phyloP scores from a whole-genome alignment of 1,140 invertebrate genomes.

The Hyphantria cunea region DNA sequence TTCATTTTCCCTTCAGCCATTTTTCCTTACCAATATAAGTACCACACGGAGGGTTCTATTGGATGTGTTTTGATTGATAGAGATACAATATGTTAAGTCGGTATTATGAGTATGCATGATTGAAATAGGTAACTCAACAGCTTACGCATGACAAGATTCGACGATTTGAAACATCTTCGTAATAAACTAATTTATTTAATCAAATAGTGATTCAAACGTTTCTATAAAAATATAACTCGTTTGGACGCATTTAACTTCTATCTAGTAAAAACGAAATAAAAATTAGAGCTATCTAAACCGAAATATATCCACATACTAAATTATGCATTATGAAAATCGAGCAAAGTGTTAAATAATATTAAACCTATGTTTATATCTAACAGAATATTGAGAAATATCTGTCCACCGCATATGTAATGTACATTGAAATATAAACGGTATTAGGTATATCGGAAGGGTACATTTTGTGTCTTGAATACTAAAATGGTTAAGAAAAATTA shows the following conservation, averaged over 20 bases:
- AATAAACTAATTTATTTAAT: too few species aligned
- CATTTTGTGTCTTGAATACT: conserved; percentile 68
- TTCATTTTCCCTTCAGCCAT: conserved; percentile 63
- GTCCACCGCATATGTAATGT: conserved; percentile 7
- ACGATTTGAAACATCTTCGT: too few species aligned
- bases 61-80: conserved; percentile 24
- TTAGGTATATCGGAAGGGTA: conserved; percentile 50
- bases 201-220: too few species aligned
- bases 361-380: neutral
- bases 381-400: neutral
- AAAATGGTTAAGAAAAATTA: conserved; percentile 74
- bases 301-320: too few species aligned
- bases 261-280: too few species aligned
- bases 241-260: too few species aligned
- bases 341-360: too few species aligned
- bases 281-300: too few species aligned
- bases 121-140: neutral
- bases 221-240: too few species aligned
- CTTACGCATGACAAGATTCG: too few species aligned
- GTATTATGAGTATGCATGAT: neutral
- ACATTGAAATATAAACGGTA: conserved; percentile 39
- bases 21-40: conserved; percentile 51
- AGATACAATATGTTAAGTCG: conserved; percentile 12
- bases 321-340: too few species aligned
- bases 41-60: conserved; percentile 16